Base-by-base conservation (phyloP, 2,797 vertebrate genomes). In the Myotis myotis region DNA sequence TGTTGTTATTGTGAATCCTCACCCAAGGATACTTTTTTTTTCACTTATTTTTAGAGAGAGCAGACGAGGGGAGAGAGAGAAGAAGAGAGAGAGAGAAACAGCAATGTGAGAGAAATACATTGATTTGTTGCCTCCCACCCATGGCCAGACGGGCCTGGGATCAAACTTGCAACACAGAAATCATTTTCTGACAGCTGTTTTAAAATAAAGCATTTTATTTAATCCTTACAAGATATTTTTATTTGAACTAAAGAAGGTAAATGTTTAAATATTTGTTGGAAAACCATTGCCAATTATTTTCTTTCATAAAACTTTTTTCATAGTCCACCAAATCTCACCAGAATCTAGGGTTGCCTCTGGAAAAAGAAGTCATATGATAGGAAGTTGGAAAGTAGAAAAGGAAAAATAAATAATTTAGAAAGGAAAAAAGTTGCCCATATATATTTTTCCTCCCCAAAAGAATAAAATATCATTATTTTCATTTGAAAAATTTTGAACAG, bases 401-500 rank as follows among this genome's bases (percentile, higher is more conserved):
- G 30, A 91, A 88, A 82, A 88, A 25, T 33, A 89, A 80, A 60
- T 76, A 38, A 30, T 62, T 95, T 41, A 36, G 33, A 86, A 83
- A 60, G 51, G 11, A 64, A 53, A 41, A 64, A 41, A 19, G 6
- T 0, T 66, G 4, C 8, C 13, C 60, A 62, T 62, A 30, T 62
- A 30, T 62, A 28, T 57, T 88, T 88, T 33, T 28, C 4, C n/a
- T n/a, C 20, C 13, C 55, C 19, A 9, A 51, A 68, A 47, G 19
- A 79, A 87, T 1, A 95, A 78, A 79, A 66, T 68, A 41, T 2
- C 17, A 41, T 13, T n/a, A 5, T 68, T 23, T 88, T 66, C 9
- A 38, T 84, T 66, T 86, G 20, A 22, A 76, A 10, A 87, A 75
- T 89, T 72, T 84, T 96, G 25, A 86, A 72, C 62, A 74, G 66